Base-by-base conservation (phyloP, 2,113 vertebrate genomes). In the Periophthalmodon schlosseri region DNA sequence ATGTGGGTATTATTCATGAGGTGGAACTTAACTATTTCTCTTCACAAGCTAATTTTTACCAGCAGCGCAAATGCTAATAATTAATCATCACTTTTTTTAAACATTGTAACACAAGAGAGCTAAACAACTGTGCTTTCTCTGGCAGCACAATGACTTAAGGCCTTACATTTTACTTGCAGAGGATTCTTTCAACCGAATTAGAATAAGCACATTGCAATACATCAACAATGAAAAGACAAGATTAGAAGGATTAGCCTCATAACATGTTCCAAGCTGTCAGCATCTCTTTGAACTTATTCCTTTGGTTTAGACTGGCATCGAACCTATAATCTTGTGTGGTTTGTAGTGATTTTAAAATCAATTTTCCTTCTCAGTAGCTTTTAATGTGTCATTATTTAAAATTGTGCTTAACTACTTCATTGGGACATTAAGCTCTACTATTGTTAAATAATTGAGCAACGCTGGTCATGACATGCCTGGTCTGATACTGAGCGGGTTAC, bases 291-390 rank as follows among this genome's bases (percentile, higher is more conserved):
- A 81, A 83, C 34, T 68, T 63, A 49, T 47, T 28, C 70, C 16
- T 77, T 24, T 54, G 24, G 39, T 49, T 74, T 79, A 50, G 56
- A 10, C 50, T 78, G 70, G 70, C 60, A 61, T 13, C 9, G 20
- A n/a, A 64, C 50, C 56, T 61, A 1, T 12, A 8, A 3, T 58
- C 18, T 63, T 73, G 68, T 12, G 39, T 61, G 61, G 24, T 74
- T 63, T 47, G 69, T 16, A 1, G 39, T 72, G 44, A 69, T 78
- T 75, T 70, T 79, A 34, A 23, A 76, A 10, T 64, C 72, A 33
- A 83, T 81, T 78, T 79, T 56, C 74, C 13, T 66, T 71, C 21
- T 66, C 77, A 74, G 76, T 67, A 68, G 68, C 66, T 46, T 34
- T 11, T 3, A 33, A 75, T 58, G 75, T 54, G 24, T 70, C 63